A percentile compares a stretch with the other conserved stretches of the same genome.
Conservation (phyloP, 2,888 invertebrate genomes). For the Cheilosia impressa region DNA sequence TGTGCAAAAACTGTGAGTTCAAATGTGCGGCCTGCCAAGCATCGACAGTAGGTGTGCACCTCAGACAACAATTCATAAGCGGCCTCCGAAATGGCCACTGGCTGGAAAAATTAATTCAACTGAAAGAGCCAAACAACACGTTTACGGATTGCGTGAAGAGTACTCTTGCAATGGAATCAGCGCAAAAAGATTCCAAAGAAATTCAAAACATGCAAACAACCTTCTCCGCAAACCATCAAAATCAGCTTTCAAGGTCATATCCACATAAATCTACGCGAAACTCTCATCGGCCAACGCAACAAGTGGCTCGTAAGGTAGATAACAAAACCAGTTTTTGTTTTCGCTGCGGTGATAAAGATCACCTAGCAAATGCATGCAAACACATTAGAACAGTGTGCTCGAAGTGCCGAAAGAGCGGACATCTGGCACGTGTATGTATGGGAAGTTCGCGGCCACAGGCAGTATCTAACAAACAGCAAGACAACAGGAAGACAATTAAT, state of each 20-base stretch:
- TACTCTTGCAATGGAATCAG: constrained; percentile 33
- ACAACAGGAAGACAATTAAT: too few species aligned
- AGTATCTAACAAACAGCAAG: too few species aligned
- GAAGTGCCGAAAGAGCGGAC: background rate
- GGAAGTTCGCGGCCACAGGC: background rate
- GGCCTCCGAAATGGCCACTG: constrained; percentile 36
- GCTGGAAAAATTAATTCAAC: constrained; percentile 39
- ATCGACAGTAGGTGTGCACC: constrained; percentile 32
- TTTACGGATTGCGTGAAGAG: constrained; percentile 16
- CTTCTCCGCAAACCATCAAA: background rate
- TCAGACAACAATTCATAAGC: constrained; percentile 44
- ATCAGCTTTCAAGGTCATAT: background rate
- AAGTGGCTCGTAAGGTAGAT: background rate
- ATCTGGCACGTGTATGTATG: background rate
- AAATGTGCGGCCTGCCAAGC: constrained; percentile 22
- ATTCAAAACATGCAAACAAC: constrained; percentile 43
- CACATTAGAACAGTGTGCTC: constrained; percentile 1
- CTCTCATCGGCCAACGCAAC: background rate
- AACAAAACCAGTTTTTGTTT: background rate
- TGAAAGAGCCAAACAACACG: constrained; percentile 32
- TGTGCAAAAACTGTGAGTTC: constrained; percentile 28
- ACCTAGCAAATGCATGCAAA: constrained; percentile 7
- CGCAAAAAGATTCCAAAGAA: constrained; percentile 48
- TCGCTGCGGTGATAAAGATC: constrained; percentile 3
- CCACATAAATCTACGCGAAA: background rate